Conservation (phyloP, 1,140 invertebrate genomes). For the Drosophila bipectinata region DNA sequence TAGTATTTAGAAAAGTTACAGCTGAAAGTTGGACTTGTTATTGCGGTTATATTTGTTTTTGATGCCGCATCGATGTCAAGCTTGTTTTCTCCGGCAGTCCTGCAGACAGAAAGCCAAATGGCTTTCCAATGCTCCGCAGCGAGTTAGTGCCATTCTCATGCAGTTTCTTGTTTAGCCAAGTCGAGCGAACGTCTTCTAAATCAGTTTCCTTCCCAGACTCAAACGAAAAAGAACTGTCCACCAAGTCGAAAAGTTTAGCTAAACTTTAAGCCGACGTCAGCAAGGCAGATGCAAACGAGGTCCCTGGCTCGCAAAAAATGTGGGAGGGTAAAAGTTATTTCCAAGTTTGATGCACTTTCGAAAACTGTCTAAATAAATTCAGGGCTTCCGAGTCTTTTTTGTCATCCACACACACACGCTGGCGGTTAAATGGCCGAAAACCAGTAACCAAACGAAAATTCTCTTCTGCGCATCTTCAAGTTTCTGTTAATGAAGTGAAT, state of each 20-base stretch:
- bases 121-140: constrained; percentile 14
- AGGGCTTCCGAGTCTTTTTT: constrained; percentile 6
- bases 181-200: constrained; percentile 52
- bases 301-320: constrained; percentile 21
- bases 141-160: constrained; percentile 22
- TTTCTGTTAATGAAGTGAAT: constrained; percentile 24
- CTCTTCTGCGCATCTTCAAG: constrained; percentile 2
- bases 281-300: constrained; percentile 48
- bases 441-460: constrained; percentile 14
- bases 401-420: constrained; percentile 9
- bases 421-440: constrained; percentile 3
- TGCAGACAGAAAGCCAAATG: constrained; percentile 29
- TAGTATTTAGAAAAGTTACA: constrained; percentile 23
- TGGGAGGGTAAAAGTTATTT: constrained; percentile 47
- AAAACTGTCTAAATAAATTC: constrained; percentile 50
- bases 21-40: constrained; percentile 39
- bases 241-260: constrained; percentile 52
- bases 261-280: constrained; percentile 61
- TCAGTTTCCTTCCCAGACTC: constrained; percentile 49
- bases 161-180: constrained; percentile 39
- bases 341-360: constrained; percentile 51
- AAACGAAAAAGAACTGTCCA: constrained; percentile 60
- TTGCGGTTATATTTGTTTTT: constrained; percentile 47
- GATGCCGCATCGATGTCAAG: constrained; percentile 52
- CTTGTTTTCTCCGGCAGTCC: constrained; percentile 46